Conservation (phyloP, 2,113 vertebrate species). For the Mesocricetus auratus region DNA sequence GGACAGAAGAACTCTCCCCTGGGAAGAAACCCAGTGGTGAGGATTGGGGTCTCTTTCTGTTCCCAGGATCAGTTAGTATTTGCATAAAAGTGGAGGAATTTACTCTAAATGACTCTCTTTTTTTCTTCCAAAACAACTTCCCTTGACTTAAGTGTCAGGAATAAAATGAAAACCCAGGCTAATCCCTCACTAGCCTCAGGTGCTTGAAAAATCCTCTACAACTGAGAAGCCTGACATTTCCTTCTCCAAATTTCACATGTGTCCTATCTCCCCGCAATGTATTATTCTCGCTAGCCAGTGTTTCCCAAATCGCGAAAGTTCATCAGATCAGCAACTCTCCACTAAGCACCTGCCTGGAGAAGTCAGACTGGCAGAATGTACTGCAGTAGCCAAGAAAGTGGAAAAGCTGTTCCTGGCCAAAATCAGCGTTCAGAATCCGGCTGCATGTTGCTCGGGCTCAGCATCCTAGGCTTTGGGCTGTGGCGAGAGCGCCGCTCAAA, state of each 20-base stretch:
- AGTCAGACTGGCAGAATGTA: not conserved
- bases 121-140: constrained; percentile 20
- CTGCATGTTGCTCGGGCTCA: not conserved
- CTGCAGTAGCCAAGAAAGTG: not conserved
- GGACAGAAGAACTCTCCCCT: not conserved
- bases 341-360: not conserved
- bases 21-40: not conserved
- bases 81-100: not conserved
- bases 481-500: constrained; percentile 3
- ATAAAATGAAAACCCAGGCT: not conserved
- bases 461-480: accelerated
- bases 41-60: not conserved
- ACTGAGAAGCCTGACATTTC: not conserved
- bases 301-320: not conserved
- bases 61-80: not conserved
- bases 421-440: accelerated
- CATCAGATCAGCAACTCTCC: not conserved
- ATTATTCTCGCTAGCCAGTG: not conserved
- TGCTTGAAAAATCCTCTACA: not conserved
- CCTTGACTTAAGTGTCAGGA: not conserved
- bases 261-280: not conserved
- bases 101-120: not conserved
- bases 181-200: not conserved
- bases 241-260: not conserved
- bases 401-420: not conserved